Evolutionary conservation across 1,140 invertebrate species (phyloP).

Genomic region (silkworm (Bombyx mori)): DNA sequence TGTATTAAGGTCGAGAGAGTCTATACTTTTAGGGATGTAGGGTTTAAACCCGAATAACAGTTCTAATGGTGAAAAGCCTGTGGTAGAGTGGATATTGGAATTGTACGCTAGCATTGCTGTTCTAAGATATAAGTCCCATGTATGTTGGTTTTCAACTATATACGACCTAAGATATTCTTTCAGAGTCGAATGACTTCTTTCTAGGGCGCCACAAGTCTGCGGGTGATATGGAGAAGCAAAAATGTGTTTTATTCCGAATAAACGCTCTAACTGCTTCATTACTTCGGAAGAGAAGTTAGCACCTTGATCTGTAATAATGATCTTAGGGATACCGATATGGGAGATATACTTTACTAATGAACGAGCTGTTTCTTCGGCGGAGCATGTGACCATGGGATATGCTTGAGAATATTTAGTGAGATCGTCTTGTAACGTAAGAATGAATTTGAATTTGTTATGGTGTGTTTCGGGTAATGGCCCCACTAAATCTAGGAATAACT

Average conservation of each 20-base stretch:
- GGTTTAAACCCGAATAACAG: conserved; percentile 34
- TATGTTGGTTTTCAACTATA: conserved; percentile 15
- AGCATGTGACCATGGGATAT: not conserved
- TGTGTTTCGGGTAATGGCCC: not conserved
- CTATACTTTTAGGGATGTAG: conserved; percentile 14
- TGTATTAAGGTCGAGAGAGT: conserved; percentile 3
- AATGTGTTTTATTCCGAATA: too few relatives aligned
- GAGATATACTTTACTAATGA: too few relatives aligned
- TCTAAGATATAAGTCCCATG: conserved; percentile 25
- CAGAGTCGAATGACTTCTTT: too few relatives aligned
- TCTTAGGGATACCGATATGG: too few relatives aligned
- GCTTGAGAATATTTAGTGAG: not conserved
- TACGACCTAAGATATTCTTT: too few relatives aligned
- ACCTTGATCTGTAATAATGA: too few relatives aligned
- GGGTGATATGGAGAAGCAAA: too few relatives aligned
- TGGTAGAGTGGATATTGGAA: conserved; percentile 16
- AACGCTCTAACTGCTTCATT: too few relatives aligned
- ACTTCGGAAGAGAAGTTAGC: too few relatives aligned
- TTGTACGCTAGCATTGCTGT: conserved; percentile 31
- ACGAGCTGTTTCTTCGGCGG: too few relatives aligned
- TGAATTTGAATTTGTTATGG: not conserved
- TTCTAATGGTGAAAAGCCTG: conserved; percentile 25
- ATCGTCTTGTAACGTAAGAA: not conserved
- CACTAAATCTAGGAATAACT: not conserved
- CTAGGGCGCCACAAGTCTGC: too few relatives aligned